These are phyloP conservation scores for Corydoras maculifer DNA, from an alignment of 2,113 vertebrate genomes.

Conservation along the genomic window DNA sequence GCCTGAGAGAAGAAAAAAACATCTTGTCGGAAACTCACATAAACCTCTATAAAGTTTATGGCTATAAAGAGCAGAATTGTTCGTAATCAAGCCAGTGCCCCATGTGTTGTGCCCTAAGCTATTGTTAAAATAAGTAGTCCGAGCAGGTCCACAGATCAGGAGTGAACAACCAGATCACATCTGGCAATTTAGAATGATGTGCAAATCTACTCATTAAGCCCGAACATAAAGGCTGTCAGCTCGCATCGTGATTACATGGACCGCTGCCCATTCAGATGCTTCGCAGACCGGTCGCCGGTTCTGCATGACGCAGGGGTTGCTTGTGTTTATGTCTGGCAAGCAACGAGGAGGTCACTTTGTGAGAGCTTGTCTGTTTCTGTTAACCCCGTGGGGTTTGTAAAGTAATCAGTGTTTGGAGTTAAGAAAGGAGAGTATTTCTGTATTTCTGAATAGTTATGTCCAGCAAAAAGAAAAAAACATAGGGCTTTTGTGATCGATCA, in stretches of 20 bases:
- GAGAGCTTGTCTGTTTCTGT: constrained; percentile 16
- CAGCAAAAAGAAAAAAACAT: too few species aligned
- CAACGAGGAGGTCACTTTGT: constrained; percentile 30
- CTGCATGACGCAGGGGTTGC: constrained; percentile 26
- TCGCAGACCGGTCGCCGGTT: constrained; percentile 41
- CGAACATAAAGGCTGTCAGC: constrained; percentile 55
- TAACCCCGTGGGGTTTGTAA: constrained; percentile 35
- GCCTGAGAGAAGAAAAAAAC: constrained; percentile 35
- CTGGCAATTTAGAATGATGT: constrained; percentile 44
- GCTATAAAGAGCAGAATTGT: constrained; percentile 3
- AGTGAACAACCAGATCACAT: constrained; percentile 31
- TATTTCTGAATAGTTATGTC: too few species aligned
- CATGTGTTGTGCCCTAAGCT: constrained; percentile 29
- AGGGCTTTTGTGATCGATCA: too few species aligned
- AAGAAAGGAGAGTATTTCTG: too few species aligned
- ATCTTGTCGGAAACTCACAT: constrained; percentile 28
- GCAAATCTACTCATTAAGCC: constrained; percentile 54
- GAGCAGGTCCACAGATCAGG: constrained; percentile 9
- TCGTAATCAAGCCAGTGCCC: constrained; percentile 10
- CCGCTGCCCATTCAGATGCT: constrained; percentile 45
- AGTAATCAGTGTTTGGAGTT: constrained; percentile 30
- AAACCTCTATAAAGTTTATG: constrained; percentile 29
- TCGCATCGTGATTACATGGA: constrained; percentile 48
- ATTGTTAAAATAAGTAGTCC: constrained; percentile 28
- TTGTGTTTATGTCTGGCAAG: constrained; percentile 41